Evolutionary conservation across 2,888 invertebrate genomes (phyloP).

Genomic region (Gisinianus flammeolus): DNA sequence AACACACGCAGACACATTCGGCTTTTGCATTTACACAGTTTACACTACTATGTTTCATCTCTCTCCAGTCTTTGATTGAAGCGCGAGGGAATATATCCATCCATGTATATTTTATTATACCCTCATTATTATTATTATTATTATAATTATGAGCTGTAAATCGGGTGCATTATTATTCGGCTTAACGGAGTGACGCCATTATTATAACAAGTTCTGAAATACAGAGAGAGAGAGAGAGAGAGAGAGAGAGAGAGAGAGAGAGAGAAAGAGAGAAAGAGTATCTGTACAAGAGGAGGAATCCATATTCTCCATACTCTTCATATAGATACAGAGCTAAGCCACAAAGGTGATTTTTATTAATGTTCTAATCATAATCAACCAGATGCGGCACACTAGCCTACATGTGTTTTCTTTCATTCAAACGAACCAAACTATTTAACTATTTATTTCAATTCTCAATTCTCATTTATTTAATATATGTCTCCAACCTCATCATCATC

Average conservation of each 20-base stretch:
- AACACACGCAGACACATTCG: neutral
- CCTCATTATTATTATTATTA: neutral
- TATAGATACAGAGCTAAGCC: slow-evolving; percentile 23
- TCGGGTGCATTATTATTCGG: slow-evolving; percentile 33
- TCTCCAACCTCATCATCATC: neutral
- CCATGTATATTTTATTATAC: neutral
- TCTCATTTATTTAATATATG: neutral
- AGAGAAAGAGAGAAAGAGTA: neutral
- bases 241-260: neutral
- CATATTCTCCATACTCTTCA: no score
- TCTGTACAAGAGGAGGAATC: no score
- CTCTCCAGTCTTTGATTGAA: neutral
- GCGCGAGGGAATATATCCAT: neutral
- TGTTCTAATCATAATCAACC: slow-evolving; percentile 50
- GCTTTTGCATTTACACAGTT: neutral
- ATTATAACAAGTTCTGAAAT: neutral
- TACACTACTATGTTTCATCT: neutral
- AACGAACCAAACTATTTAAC: no score
- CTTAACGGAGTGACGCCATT: slow-evolving; percentile 42
- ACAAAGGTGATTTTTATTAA: slow-evolving; percentile 52
- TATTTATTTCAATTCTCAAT: slow-evolving; percentile 5
- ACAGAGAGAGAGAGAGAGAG: neutral
- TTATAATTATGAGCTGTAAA: slow-evolving; percentile 32
- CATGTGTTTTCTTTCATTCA: slow-evolving; percentile 41
- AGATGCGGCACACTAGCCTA: slow-evolving; percentile 50